Evolutionary conservation across 2,888 invertebrate species (phyloP).

Genomic region (Sycophila texana): DNA sequence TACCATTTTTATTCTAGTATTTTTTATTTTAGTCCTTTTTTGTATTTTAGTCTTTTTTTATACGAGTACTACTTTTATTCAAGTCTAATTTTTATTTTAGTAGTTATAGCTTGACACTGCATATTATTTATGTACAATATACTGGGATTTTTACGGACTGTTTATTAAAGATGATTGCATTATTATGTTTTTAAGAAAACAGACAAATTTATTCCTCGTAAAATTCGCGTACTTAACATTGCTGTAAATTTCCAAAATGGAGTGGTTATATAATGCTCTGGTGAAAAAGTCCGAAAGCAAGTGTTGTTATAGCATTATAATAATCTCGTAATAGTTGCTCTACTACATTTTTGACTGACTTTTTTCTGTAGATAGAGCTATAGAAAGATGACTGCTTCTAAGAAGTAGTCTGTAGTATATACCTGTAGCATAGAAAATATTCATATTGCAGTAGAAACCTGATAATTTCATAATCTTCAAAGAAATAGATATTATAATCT

Average conservation of each 20-base stretch:
- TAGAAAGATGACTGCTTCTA: slow-evolving; percentile 24
- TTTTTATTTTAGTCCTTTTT: too few species aligned
- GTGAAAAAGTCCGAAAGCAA: not conserved
- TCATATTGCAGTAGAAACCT: slow-evolving; percentile 41
- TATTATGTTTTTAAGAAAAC: slow-evolving; percentile 19
- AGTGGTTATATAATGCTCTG: not conserved
- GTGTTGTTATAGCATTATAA: slow-evolving; percentile 5
- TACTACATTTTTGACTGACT: not conserved
- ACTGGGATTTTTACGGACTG: slow-evolving; percentile 11
- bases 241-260: not conserved
- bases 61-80: too few species aligned
- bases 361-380: not conserved
- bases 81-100: not conserved
- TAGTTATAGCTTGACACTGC: slow-evolving; percentile 22
- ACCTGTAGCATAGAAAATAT: not conserved
- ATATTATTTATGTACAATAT: not conserved
- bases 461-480: slow-evolving; percentile 39
- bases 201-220: not conserved
- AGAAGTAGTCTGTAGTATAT: slow-evolving; percentile 17
- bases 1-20: too few species aligned
- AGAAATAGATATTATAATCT: slow-evolving; percentile 25
- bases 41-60: too few species aligned
- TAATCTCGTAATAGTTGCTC: slow-evolving; percentile 7
- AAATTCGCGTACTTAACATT: slow-evolving; percentile 6
- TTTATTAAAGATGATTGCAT: slow-evolving; percentile 17